Base-by-base conservation (phyloP, 2,113 vertebrate species). In the Lanius ludovicianus region DNA sequence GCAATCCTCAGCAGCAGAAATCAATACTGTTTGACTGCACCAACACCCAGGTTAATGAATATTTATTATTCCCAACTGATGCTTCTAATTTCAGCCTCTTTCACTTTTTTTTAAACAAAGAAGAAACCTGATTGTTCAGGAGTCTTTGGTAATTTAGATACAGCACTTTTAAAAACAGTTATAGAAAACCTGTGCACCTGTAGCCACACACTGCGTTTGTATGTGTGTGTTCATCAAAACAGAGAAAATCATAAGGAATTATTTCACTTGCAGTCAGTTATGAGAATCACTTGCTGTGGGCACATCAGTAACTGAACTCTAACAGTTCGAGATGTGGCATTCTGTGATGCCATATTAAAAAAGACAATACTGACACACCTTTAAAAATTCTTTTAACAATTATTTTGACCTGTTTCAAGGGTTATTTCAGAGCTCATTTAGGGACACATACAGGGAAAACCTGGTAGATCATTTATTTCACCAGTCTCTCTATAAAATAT, bases 1-100 rank as follows among this genome's bases (percentile, higher is more conserved):
- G 42, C 11, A 71, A 78, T 84, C 52, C 87, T 77, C 77, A 67
- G 49, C 31, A 74, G n/a, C 85, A 94, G 55, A 93, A 91, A 94
- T 94, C 96, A 67, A 96, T 93, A 76, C 6, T 10, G 33, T 79
- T 95, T 50, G 20, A 93, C 75, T 87, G 86, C n/a, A 84, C 37
- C 64, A 71, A 37, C 53, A 42, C 57, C 80, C 76, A 88, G 65
- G 33, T 35, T 91, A 95, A 96, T 88, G 77, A 97, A 95, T 96
- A 96, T 68, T 67, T 89, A 93, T 71, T 28, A 14, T 17, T 96
- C 27, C 53, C 42, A 91, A 89, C 62, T 15, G 64, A 80, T 53
- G 49, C 16, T 77, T 56, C 93, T 73, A 59, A 91, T 69, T 96
- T 83, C 20, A 75, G 56, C 28, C 46, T 62, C 60, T 65, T 93